These are phyloP conservation scores for Monopterus albus DNA, from an alignment of 2,113 vertebrate species.

Conservation along the genomic window DNA sequence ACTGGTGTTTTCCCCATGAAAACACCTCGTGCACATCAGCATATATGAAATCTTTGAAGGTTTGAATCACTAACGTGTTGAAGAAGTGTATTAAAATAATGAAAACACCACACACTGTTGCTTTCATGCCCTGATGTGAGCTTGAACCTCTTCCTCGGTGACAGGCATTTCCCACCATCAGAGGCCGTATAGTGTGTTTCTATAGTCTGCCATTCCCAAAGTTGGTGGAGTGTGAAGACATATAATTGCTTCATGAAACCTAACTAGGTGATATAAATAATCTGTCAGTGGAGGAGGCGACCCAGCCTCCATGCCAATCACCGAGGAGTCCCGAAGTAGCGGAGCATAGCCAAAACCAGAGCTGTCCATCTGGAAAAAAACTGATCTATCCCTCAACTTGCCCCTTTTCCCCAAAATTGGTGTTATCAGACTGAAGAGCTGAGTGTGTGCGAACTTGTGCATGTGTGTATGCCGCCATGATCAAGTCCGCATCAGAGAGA, in stretches of 20 bases:
- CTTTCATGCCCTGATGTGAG: constrained; percentile 11
- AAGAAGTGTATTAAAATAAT: background rate
- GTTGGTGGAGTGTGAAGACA: constrained; percentile 77
- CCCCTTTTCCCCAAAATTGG: constrained; percentile 18
- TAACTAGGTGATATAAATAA: constrained; percentile 81
- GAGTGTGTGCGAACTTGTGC: constrained; percentile 26
- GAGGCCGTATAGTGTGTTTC: constrained; percentile 45
- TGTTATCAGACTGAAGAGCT: constrained; percentile 66
- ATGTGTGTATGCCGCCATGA: constrained; percentile 42
- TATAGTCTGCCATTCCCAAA: constrained; percentile 73
- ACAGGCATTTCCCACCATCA: constrained; percentile 61
- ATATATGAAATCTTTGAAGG: background rate
- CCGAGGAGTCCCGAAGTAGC: constrained; percentile 61
- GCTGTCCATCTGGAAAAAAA: constrained; percentile 75
- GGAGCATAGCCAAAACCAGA: constrained; percentile 67
- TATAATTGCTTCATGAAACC: constrained; percentile 82
- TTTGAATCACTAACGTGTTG: background rate
- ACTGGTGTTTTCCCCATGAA: too few relatives aligned
- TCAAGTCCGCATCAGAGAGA: constrained; percentile 65
- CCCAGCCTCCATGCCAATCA: constrained; percentile 71
- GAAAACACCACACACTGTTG: background rate
- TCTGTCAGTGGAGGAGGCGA: constrained; percentile 73
- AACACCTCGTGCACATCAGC: too few relatives aligned
- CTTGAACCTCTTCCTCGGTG: constrained; percentile 40
- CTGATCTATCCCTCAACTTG: constrained; percentile 70